A percentile compares a stretch with the other conserved stretches of the same genome.
These are phyloP conservation scores for Heterohyrax brucei DNA, from an alignment of 2,797 vertebrate species.

Conservation along the genomic window DNA sequence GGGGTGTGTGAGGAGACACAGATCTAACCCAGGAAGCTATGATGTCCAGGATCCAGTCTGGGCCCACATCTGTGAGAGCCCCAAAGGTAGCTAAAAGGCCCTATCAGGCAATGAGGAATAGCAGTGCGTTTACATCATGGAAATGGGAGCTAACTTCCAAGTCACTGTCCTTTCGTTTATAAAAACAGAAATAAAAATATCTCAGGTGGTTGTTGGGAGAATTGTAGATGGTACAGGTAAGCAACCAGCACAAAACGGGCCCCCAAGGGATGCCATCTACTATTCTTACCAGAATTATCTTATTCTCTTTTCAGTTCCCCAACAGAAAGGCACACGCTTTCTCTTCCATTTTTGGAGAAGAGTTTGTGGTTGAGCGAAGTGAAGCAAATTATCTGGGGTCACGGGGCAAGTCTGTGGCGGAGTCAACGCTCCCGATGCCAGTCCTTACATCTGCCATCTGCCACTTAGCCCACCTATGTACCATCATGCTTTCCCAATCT, in stretches of 20 bases:
- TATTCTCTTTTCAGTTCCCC: not conserved
- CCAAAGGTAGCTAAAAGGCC: not conserved
- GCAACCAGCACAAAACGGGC: not conserved
- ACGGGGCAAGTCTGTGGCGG: not conserved
- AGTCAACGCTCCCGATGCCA: not conserved
- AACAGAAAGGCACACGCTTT: not conserved
- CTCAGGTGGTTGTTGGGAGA: not conserved
- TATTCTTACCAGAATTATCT: not conserved
- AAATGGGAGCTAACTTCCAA: conserved; percentile 23
- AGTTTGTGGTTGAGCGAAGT: not conserved
- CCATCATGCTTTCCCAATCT: not conserved
- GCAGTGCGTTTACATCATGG: not conserved
- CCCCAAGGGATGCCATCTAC: not conserved
- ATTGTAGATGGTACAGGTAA: not conserved
- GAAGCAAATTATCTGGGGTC: not conserved
- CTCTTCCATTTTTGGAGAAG: not conserved
- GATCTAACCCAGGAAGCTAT: not conserved
- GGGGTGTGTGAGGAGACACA: not conserved
- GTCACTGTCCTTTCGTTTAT: not conserved
- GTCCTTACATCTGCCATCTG: not conserved
- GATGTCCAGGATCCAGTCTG: not conserved
- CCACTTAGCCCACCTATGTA: not conserved
- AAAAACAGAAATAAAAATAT: not conserved
- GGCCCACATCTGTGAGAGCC: too few relatives aligned
- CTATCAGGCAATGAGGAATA: not conserved